These are phyloP conservation scores for Gasterosteus nipponicus DNA, from an alignment of 2,113 vertebrate genomes.

Conservation along the genomic window DNA sequence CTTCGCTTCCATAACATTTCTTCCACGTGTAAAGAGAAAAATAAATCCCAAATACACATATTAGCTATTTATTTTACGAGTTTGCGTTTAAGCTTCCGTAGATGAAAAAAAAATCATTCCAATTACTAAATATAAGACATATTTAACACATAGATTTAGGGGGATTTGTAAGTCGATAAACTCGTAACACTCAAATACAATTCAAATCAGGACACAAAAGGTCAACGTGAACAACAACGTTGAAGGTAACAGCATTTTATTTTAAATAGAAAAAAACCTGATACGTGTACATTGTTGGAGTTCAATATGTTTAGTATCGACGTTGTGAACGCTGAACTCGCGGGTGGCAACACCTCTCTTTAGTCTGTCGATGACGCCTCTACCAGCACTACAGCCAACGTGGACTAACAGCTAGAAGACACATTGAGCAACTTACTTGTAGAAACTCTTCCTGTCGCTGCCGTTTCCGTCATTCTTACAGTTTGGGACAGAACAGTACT, in stretches of 20 bases:
- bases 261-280: neutral
- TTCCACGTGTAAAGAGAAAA: no score
- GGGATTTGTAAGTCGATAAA: neutral
- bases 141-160: no score
- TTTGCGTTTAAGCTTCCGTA: no score
- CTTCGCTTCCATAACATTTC: no score
- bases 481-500: conserved; percentile 74
- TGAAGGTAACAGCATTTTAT: neutral
- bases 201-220: conserved; percentile 3
- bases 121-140: neutral
- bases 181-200: fast-evolving
- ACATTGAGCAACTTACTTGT: conserved; percentile 65
- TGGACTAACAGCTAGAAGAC: no score
- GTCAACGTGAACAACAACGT: neutral
- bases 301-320: neutral
- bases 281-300: neutral
- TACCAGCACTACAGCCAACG: neutral
- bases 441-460: conserved; percentile 71
- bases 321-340: neutral
- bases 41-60: neutral
- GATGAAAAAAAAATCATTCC: no score
- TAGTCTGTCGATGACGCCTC: neutral
- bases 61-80: neutral
- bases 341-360: neutral
- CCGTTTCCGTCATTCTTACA: conserved; percentile 67